A percentile compares a stretch with the other conserved stretches of the same genome.
Evolutionary conservation across 2,113 vertebrate species (phyloP).

Genomic region (Eulemur rufifrons): DNA sequence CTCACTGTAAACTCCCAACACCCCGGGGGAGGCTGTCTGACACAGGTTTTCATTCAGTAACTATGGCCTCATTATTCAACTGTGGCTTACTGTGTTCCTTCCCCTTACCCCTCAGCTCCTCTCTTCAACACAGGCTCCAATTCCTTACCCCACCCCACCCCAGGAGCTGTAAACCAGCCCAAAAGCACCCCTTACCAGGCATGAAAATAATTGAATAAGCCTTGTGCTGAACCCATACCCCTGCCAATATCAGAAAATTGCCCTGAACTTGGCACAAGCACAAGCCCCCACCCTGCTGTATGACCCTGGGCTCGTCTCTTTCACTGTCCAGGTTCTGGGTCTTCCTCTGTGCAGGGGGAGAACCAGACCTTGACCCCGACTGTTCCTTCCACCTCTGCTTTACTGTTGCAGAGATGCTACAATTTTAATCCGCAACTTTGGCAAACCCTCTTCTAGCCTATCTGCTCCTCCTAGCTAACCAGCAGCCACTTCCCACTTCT

Average conservation of each 20-base stretch:
- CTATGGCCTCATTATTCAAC: constrained; percentile 54
- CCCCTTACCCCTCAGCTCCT: constrained; percentile 11
- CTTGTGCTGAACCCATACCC: neutral
- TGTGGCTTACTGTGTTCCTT: constrained; percentile 29
- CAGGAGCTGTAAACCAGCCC: constrained; percentile 13
- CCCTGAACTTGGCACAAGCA: neutral
- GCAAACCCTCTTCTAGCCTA: neutral
- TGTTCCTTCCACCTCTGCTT: neutral
- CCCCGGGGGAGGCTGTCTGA: constrained; percentile 62
- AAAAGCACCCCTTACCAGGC: constrained; percentile 23
- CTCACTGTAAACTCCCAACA: constrained; percentile 47
- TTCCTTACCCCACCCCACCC: neutral
- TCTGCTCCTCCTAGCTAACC: neutral
- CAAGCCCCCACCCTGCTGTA: neutral
- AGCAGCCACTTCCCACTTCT: neutral
- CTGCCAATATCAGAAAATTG: neutral
- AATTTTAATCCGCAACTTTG: neutral
- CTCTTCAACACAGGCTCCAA: neutral
- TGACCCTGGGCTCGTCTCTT: neutral
- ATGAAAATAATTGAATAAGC: neutral
- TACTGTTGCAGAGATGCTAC: neutral
- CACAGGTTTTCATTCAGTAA: constrained; percentile 60
- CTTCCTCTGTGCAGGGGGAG: neutral
- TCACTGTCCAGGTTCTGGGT: rapidly evolving
- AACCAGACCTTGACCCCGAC: neutral